Percentiles rank a stretch among this genome's conserved stretches.
phyloP scores from a whole-genome alignment of 2,797 vertebrate genomes.

The Pseudocheirus occidentalis region DNA sequence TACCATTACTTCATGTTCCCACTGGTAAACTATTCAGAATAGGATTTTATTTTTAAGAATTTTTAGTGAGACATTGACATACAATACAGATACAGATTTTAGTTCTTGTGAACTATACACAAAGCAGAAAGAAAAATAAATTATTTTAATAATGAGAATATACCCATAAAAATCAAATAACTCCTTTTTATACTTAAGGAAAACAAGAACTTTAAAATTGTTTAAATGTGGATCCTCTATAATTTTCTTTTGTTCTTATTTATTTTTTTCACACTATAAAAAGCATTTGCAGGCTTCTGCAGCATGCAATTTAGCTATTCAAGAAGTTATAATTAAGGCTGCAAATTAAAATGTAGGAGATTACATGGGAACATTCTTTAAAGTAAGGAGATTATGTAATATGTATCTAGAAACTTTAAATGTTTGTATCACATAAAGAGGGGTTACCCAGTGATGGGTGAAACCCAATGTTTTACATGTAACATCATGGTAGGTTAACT shows the following conservation, averaged over 20 bases:
- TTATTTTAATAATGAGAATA: slow-evolving; percentile 45
- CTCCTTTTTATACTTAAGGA: slow-evolving; percentile 14
- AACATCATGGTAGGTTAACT: background rate
- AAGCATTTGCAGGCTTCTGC: slow-evolving; percentile 39
- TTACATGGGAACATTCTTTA: slow-evolving; percentile 28
- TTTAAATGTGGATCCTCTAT: slow-evolving; percentile 41
- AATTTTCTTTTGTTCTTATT: slow-evolving; percentile 57
- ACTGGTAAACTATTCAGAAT: background rate
- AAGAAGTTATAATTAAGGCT: slow-evolving; percentile 32
- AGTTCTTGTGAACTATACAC: background rate
- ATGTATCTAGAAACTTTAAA: slow-evolving; percentile 16
- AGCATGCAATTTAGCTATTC: slow-evolving; percentile 44
- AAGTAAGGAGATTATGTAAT: slow-evolving; percentile 37
- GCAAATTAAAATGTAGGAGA: slow-evolving; percentile 52
- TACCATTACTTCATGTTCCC: background rate
- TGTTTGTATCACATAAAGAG: background rate
- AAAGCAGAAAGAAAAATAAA: slow-evolving; percentile 53
- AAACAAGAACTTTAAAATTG: slow-evolving; percentile 43
- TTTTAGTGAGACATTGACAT: background rate
- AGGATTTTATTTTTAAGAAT: background rate
- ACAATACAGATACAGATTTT: background rate
- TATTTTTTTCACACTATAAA: slow-evolving; percentile 46
- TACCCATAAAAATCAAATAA: slow-evolving; percentile 52
- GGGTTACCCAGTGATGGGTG: background rate
- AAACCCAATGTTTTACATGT: background rate